These are phyloP conservation scores for Plusia festucae DNA, from an alignment of 2,888 invertebrate genomes.

Conservation along the genomic window DNA sequence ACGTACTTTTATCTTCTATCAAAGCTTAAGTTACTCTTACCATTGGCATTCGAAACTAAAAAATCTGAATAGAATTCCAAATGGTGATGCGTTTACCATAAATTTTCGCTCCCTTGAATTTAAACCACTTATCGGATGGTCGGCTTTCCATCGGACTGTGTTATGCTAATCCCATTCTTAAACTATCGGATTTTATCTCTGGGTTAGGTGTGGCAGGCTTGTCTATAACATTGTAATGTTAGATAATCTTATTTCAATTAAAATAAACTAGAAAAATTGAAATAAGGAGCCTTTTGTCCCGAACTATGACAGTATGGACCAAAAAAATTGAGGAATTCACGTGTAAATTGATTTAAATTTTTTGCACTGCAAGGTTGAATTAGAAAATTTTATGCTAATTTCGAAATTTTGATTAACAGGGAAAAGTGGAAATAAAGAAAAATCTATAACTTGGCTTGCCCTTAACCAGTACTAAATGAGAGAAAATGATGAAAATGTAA, in stretches of 20 bases:
- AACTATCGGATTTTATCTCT: neutral
- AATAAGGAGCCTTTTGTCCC: no score
- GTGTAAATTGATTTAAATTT: no score
- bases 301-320: no score
- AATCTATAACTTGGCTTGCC: no score
- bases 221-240: neutral
- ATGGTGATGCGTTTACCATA: constrained; percentile 76
- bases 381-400: no score
- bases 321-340: no score
- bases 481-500: no score
- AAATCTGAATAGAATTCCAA: constrained; percentile 54
- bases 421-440: no score
- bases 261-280: no score
- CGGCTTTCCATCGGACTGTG: constrained; percentile 27
- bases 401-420: no score
- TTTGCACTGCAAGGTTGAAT: no score
- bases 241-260: neutral
- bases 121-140: constrained; percentile 63
- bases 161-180: constrained; percentile 45
- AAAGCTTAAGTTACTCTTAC: neutral
- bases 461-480: no score
- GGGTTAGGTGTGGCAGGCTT: neutral
- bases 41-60: constrained; percentile 37
- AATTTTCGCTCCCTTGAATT: constrained; percentile 71
- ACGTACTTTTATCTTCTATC: constrained; percentile 34